phyloP scores from a whole-genome alignment of 2,113 vertebrate species.

The Grammomys dolichurus region DNA sequence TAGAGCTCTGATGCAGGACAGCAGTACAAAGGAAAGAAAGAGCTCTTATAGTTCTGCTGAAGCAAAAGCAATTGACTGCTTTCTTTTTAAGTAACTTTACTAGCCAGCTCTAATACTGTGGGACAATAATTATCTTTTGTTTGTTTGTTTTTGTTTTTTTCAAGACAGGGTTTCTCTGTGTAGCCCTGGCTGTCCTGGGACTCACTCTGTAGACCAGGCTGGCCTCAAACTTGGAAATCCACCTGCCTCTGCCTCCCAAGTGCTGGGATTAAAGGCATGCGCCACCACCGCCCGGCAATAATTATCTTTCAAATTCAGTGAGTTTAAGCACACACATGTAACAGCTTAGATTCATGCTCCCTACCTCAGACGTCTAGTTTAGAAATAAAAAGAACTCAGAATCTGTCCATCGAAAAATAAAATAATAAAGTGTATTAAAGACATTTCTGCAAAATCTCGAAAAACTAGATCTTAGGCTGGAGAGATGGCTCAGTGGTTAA shows the following conservation, averaged over 20 bases:
- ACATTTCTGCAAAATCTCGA: neutral
- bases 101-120: neutral
- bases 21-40: too few relatives aligned
- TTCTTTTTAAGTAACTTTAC: neutral
- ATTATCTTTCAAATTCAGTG: neutral
- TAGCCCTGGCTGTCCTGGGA: too few relatives aligned
- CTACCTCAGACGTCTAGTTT: neutral
- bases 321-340: neutral
- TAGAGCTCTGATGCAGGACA: neutral
- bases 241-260: too few relatives aligned
- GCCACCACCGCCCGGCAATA: too few relatives aligned
- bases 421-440: neutral
- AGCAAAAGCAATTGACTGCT: neutral
- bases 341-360: neutral
- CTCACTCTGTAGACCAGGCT: too few relatives aligned
- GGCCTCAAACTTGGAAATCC: too few relatives aligned
- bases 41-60: neutral
- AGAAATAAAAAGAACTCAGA: conserved; percentile 21
- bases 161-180: too few relatives aligned
- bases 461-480: neutral
- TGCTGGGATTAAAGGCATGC: too few relatives aligned
- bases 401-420: neutral
- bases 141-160: too few relatives aligned
- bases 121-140: neutral
- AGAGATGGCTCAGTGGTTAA: too few relatives aligned